phyloP scores from a whole-genome alignment of 2,888 invertebrate genomes.

The Oconnorella tubifera region DNA sequence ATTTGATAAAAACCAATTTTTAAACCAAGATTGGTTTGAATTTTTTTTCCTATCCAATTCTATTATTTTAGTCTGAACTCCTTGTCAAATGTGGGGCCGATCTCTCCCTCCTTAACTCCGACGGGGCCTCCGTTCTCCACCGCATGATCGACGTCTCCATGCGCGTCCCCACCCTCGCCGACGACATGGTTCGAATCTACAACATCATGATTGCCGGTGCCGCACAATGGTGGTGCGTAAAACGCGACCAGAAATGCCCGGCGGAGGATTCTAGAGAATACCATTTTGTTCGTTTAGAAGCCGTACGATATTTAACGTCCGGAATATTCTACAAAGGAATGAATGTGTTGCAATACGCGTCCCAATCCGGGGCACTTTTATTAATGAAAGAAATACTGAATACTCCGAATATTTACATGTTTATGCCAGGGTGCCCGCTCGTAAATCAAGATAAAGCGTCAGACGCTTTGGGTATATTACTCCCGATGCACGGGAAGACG shows the following conservation, averaged over 20 bases:
- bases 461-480: neutral
- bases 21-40: no score
- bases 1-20: no score
- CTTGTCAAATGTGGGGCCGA: slow-evolving; percentile 23
- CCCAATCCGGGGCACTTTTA: slow-evolving; percentile 18
- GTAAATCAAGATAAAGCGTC: no score
- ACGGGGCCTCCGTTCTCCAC: slow-evolving; percentile 19
- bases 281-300: slow-evolving; percentile 21
- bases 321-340: slow-evolving; percentile 17
- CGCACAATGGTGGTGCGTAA: slow-evolving; percentile 23
- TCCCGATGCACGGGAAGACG: neutral
- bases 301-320: slow-evolving; percentile 20
- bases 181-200: slow-evolving; percentile 19
- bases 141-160: slow-evolving; percentile 22
- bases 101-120: slow-evolving; percentile 15
- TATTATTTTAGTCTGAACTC: slow-evolving; percentile 12
- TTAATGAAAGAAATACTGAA: slow-evolving; percentile 22
- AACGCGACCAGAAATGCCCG: slow-evolving; percentile 22
- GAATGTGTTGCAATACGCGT: slow-evolving; percentile 25
- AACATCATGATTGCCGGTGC: slow-evolving; percentile 14
- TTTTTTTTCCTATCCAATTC: no score
- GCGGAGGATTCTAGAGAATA: slow-evolving; percentile 21
- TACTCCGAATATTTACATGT: slow-evolving; percentile 24
- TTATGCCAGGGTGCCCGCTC: slow-evolving; percentile 16
- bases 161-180: slow-evolving; percentile 14